phyloP scores from a whole-genome alignment of 2,113 vertebrate genomes.

The Mesoclemmys tuberculata region DNA sequence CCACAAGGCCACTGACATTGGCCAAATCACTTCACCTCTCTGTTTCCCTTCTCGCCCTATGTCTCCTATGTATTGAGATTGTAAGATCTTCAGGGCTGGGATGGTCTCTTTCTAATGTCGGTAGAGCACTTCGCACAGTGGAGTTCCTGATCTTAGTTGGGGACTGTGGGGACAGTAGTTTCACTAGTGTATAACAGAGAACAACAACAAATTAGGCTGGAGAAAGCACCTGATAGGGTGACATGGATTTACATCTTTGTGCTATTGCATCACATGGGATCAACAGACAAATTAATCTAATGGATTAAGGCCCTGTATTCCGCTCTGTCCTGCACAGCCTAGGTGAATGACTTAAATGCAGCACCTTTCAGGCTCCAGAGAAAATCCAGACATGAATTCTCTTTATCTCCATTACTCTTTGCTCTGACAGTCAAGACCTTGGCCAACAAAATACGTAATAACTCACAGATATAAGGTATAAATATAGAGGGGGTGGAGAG shows the following conservation, averaged over 20 bases:
- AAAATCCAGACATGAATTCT: not conserved
- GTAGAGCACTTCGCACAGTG: not conserved
- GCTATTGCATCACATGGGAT: accelerated
- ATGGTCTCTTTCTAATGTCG: accelerated
- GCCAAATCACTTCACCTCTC: not conserved
- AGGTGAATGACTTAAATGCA: not conserved
- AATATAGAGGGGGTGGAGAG: slow-evolving; percentile 54
- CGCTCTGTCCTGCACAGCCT: not conserved
- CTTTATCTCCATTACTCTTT: not conserved
- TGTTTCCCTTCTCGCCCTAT: not conserved
- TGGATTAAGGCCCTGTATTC: not conserved
- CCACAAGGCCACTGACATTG: not conserved
- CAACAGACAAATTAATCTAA: not conserved
- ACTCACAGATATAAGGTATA: slow-evolving; percentile 41
- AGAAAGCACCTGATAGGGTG: not conserved
- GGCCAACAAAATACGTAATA: slow-evolving; percentile 41
- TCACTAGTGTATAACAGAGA: accelerated
- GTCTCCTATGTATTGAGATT: not conserved
- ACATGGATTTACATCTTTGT: not conserved
- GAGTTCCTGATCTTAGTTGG: accelerated
- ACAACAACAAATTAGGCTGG: not conserved
- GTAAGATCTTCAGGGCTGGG: not conserved
- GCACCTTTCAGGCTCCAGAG: not conserved
- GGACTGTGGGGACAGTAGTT: not conserved
- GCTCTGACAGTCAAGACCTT: slow-evolving; percentile 41